Conservation (phyloP, 2,113 vertebrate genomes). For the Pica pica region DNA sequence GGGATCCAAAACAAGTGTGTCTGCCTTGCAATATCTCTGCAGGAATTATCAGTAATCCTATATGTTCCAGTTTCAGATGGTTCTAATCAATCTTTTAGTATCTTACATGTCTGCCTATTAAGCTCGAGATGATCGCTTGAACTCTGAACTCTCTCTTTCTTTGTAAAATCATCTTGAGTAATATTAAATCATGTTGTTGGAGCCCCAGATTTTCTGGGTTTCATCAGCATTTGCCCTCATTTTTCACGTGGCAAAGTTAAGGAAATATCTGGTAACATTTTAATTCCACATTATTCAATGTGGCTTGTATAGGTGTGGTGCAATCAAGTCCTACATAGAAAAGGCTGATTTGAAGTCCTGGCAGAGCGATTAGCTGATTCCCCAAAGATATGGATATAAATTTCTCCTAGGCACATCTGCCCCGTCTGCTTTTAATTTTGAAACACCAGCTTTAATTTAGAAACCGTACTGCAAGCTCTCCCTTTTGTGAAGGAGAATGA, state of each 20-base stretch:
- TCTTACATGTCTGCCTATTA: conserved; percentile 36
- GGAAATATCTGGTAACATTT: conserved; percentile 69
- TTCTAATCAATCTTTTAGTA: conserved; percentile 9
- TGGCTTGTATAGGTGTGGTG: conserved; percentile 71
- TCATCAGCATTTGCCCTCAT: conserved; percentile 41
- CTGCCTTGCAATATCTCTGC: conserved; percentile 22
- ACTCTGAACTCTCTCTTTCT: conserved; percentile 19
- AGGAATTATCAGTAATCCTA: conserved; percentile 51
- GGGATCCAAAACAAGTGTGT: neutral
- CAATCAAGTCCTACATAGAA: conserved; percentile 53
- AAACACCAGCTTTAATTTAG: conserved; percentile 76
- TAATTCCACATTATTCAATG: conserved; percentile 55
- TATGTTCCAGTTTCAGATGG: conserved; percentile 28
- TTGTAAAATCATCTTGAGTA: conserved; percentile 38
- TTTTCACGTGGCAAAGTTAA: conserved; percentile 51
- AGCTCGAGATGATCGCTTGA: neutral
- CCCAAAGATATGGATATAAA: conserved; percentile 69
- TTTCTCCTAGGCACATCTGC: conserved; percentile 74
- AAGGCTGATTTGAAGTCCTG: conserved; percentile 73
- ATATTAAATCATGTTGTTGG: conserved; percentile 34
- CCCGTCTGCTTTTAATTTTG: conserved; percentile 80
- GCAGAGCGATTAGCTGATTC: conserved; percentile 71
- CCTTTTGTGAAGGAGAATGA: conserved; percentile 74
- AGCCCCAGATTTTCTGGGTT: conserved; percentile 29
- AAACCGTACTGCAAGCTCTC: conserved; percentile 56